A percentile compares a stretch with the other conserved stretches of the same genome.
Conservation (phyloP, 2,888 invertebrate species). For the Drosophila engyochracea region DNA sequence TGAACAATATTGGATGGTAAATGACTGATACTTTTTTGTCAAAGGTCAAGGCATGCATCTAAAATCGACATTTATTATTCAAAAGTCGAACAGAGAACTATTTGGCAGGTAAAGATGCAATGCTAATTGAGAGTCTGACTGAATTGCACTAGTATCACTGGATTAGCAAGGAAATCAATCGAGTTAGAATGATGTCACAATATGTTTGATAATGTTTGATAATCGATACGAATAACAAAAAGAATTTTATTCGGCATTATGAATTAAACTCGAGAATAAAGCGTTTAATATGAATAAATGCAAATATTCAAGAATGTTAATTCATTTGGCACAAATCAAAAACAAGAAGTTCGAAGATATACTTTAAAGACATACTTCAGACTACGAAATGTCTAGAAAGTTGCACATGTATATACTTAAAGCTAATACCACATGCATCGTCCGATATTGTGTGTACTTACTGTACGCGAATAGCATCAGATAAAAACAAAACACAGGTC, state of each 20-base stretch:
- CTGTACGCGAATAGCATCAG: conserved; percentile 9
- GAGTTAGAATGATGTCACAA: neutral
- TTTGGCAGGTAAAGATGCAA: neutral
- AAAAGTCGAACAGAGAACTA: neutral
- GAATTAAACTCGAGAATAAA: no score
- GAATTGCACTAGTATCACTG: neutral
- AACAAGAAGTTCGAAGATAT: neutral
- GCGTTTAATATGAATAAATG: neutral
- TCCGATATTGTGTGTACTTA: conserved; percentile 17
- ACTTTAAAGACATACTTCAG: conserved; percentile 19
- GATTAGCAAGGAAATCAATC: neutral
- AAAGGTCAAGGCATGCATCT: neutral
- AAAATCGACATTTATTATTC: neutral
- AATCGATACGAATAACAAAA: neutral
- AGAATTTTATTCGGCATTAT: neutral
- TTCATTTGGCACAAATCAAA: neutral
- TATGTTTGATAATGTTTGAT: neutral
- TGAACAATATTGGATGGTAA: neutral
- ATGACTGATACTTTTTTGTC: neutral
- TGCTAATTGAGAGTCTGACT: neutral
- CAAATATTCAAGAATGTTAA: neutral
- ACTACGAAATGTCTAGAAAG: conserved; percentile 32
- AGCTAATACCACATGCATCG: conserved; percentile 1
- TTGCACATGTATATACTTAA: conserved; percentile 11
- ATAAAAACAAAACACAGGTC: conserved; percentile 11